Percentiles rank a stretch among this genome's conserved stretches.
Evolutionary conservation across 2,888 invertebrate genomes (phyloP).

Genomic region (Aspidiotus rigidus): DNA sequence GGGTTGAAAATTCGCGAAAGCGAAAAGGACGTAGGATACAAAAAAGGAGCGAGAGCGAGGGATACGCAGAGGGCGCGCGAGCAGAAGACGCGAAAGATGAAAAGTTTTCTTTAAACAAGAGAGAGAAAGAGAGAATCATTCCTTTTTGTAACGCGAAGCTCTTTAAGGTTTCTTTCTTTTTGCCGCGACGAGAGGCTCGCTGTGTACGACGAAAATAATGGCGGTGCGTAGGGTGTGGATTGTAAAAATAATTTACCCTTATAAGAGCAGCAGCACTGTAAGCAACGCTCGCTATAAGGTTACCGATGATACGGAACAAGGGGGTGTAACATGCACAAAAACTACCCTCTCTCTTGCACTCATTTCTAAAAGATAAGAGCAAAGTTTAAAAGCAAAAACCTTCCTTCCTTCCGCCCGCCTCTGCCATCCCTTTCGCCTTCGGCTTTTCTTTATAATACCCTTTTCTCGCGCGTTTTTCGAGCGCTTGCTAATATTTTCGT

Average conservation of each 20-base stretch:
- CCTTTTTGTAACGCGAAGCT: slow-evolving; percentile 32
- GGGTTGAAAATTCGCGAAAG: slow-evolving; percentile 20
- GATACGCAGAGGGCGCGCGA: slow-evolving; percentile 5
- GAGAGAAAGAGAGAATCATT: slow-evolving; percentile 7
- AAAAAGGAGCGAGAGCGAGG: slow-evolving; percentile 11
- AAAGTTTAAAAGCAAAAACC: slow-evolving; percentile 21
- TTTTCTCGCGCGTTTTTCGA: not conserved
- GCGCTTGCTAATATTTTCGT: not conserved
- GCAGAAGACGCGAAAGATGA: slow-evolving; percentile 13
- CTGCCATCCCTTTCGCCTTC: not conserved
- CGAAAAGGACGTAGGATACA: too few relatives aligned
- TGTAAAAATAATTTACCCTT: not conserved
- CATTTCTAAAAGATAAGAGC: slow-evolving; percentile 17
- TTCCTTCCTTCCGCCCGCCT: slow-evolving; percentile 2
- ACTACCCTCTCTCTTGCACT: slow-evolving; percentile 17
- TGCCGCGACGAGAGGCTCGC: not conserved
- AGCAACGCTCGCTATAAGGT: slow-evolving; percentile 3
- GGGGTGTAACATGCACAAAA: slow-evolving; percentile 23
- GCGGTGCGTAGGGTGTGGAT: slow-evolving; percentile 1
- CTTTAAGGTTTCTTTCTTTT: slow-evolving; percentile 30
- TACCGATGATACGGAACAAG: slow-evolving; percentile 10
- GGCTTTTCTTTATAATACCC: slow-evolving; percentile 1
- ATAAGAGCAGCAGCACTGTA: not conserved
- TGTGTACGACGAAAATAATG: not conserved
- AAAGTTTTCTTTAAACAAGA: slow-evolving; percentile 28